Evolutionary conservation across 1,140 invertebrate species (phyloP).

Genomic region (Onthophagus taurus): DNA sequence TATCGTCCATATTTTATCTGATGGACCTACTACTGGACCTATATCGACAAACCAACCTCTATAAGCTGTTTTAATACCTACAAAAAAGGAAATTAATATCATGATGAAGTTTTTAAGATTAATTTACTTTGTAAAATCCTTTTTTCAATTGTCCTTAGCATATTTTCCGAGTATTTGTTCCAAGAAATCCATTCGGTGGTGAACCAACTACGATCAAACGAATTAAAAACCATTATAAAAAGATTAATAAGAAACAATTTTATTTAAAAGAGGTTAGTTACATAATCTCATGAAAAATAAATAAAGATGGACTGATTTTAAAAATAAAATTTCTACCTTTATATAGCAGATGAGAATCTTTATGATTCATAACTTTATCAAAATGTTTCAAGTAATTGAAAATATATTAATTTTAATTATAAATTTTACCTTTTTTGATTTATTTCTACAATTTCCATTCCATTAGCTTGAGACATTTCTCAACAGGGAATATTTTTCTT

Average conservation of each 20-base stretch:
- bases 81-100: background rate
- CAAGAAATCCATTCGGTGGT: slow-evolving; percentile 44
- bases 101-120: background rate
- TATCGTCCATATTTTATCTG: slow-evolving; percentile 84
- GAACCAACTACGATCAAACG: slow-evolving; percentile 24
- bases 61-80: slow-evolving; percentile 59
- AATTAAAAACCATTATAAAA: background rate
- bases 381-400: background rate
- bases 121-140: slow-evolving; percentile 60
- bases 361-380: background rate
- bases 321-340: background rate
- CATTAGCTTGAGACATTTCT: slow-evolving; percentile 1
- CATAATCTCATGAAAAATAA: slow-evolving; percentile 5
- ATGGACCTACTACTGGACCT: slow-evolving; percentile 64
- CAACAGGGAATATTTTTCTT: too few species aligned
- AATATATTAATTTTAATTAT: background rate
- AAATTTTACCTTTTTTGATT: slow-evolving; percentile 4
- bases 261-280: background rate
- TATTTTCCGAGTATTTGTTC: slow-evolving; percentile 69
- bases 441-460: slow-evolving; percentile 5
- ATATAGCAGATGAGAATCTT: background rate
- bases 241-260: background rate
- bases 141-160: slow-evolving; percentile 73
- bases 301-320: background rate
- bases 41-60: slow-evolving; percentile 77